Evolutionary conservation across 2,888 invertebrate genomes (phyloP).

Genomic region (Netelia virgata): DNA sequence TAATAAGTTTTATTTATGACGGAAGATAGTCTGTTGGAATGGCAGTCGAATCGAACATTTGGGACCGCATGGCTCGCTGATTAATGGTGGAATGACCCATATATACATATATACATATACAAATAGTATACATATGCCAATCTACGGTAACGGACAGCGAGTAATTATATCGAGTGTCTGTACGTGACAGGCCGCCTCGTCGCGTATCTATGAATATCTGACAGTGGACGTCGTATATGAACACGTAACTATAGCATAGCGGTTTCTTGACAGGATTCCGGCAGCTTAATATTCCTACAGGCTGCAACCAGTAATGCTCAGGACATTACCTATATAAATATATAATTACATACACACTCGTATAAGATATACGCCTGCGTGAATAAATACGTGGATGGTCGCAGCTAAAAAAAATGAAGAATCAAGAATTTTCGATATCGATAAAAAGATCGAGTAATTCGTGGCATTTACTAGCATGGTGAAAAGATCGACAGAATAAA

Average conservation of each 20-base stretch:
- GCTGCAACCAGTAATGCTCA: constrained; percentile 39
- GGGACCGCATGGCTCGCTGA: too few relatives aligned
- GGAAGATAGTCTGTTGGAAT: too few relatives aligned
- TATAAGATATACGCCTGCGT: background rate
- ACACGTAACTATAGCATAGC: constrained; percentile 36
- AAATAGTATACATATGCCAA: background rate
- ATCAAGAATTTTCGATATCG: too few relatives aligned
- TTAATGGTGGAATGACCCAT: background rate
- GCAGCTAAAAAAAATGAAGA: too few relatives aligned
- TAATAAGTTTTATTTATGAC: too few relatives aligned
- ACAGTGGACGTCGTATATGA: constrained; percentile 16
- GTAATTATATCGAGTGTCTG: constrained; percentile 57
- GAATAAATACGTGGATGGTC: background rate
- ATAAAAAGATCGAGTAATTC: too few relatives aligned
- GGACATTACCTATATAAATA: background rate
- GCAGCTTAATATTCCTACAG: constrained; percentile 40
- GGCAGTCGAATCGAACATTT: too few relatives aligned
- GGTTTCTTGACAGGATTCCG: constrained; percentile 40
- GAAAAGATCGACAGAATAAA: too few relatives aligned
- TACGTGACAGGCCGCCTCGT: constrained; percentile 58
- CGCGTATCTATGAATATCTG: constrained; percentile 43
- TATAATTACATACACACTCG: background rate
- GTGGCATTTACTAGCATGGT: too few relatives aligned
- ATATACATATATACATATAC: background rate
- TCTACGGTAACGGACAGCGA: constrained; percentile 33